Percentiles rank a stretch among this genome's conserved stretches.
Evolutionary conservation across 53 echinoderm and acorn worm genomes (phyloP).

Genomic region (Holothuria leucospilota): DNA sequence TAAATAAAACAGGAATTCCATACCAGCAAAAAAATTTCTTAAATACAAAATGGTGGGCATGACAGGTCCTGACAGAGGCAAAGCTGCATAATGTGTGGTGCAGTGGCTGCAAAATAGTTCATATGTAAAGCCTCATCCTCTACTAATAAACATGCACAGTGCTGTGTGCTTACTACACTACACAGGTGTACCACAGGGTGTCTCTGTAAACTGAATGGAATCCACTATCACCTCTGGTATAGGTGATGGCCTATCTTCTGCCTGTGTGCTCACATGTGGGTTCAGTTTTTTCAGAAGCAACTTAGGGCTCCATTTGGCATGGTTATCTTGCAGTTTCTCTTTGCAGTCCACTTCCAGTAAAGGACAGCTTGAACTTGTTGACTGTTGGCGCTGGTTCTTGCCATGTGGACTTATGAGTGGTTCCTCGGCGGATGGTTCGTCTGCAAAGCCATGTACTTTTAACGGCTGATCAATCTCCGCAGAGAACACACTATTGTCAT

Average conservation of each 20-base stretch:
- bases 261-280: slow-evolving; percentile 41
- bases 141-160: no score
- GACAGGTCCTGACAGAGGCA: no score
- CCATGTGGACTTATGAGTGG: background rate
- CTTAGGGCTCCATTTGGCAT: slow-evolving; percentile 69
- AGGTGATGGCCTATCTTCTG: background rate
- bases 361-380: slow-evolving; percentile 41
- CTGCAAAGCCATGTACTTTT: background rate
- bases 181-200: slow-evolving; percentile 38
- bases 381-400: slow-evolving; percentile 9
- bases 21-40: no score
- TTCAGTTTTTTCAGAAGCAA: slow-evolving; percentile 58
- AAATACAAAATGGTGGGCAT: no score
- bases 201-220: slow-evolving; percentile 45
- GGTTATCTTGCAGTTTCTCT: slow-evolving; percentile 26
- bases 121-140: no score
- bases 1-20: no score
- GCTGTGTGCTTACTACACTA: background rate
- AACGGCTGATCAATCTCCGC: background rate
- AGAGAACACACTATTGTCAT: background rate
- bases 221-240: slow-evolving; percentile 44
- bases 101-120: no score
- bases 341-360: slow-evolving; percentile 15
- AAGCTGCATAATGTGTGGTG: no score
- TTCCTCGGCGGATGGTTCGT: background rate